Conservation (phyloP, 2,888 invertebrate species). For the Macrophya annulata region DNA sequence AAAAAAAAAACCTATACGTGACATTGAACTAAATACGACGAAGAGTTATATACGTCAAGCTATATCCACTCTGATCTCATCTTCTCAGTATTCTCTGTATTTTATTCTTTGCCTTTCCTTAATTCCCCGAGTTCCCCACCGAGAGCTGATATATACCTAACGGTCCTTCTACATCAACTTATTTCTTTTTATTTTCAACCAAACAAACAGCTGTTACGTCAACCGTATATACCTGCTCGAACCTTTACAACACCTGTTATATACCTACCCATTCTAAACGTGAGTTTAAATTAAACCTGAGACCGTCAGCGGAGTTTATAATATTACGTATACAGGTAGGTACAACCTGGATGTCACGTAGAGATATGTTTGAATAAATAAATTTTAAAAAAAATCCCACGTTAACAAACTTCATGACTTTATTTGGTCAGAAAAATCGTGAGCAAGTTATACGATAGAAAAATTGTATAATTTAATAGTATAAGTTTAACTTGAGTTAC, state of each 20-base stretch:
- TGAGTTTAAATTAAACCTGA: constrained; percentile 29
- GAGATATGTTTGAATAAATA: background rate
- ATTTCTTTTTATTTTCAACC: constrained; percentile 2
- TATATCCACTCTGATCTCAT: background rate
- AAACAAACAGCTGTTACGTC: constrained; percentile 45
- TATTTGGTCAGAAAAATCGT: background rate
- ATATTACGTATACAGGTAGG: background rate
- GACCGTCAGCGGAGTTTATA: background rate
- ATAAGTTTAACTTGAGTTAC: background rate
- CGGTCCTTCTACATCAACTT: constrained; percentile 19
- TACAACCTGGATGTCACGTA: background rate
- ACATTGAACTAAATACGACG: background rate
- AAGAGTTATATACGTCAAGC: constrained; percentile 4
- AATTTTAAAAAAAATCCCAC: background rate
- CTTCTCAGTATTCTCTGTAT: constrained; percentile 4
- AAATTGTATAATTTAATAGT: background rate
- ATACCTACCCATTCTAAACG: background rate
- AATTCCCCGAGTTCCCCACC: constrained; percentile 16
- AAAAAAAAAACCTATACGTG: background rate
- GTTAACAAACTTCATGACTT: background rate
- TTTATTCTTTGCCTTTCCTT: constrained; percentile 2
- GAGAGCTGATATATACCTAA: constrained; percentile 30
- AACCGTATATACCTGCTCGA: constrained; percentile 36
- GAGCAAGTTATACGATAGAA: background rate
- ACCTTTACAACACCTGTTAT: constrained; percentile 26